Evolutionary conservation across 2,113 vertebrate species (phyloP).

Genomic region (Sclerurus mexicanus): DNA sequence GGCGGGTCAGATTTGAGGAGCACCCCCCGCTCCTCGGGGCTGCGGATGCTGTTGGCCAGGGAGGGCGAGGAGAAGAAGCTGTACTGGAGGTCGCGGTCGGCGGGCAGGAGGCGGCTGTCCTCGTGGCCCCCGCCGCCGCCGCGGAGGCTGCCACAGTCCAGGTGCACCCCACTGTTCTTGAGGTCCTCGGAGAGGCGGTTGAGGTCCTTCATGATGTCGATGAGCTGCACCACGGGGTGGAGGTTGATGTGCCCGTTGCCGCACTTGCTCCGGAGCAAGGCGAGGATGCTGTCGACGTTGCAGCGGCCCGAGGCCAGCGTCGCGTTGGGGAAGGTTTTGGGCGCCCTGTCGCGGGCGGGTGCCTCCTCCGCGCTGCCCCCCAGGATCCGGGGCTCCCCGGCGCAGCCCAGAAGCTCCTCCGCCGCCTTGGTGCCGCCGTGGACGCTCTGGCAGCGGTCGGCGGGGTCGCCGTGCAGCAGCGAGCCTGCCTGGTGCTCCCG

Average conservation of each 20-base stretch:
- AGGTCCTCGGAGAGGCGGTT: constrained; percentile 90
- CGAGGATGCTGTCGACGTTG: constrained; percentile 69
- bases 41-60: constrained; percentile 90
- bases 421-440: constrained; percentile 66
- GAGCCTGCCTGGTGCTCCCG: constrained; percentile 61
- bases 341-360: constrained; percentile 36
- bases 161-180: constrained; percentile 85
- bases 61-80: constrained; percentile 85
- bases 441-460: constrained; percentile 67
- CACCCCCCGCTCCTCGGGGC: constrained; percentile 80
- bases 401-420: constrained; percentile 63
- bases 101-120: constrained; percentile 58
- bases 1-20: constrained; percentile 68
- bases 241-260: constrained; percentile 82
- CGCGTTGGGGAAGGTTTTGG: constrained; percentile 71
- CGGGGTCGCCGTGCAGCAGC: constrained; percentile 75
- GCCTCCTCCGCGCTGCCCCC: constrained; percentile 58
- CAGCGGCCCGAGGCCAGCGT: constrained; percentile 68
- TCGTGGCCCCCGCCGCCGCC: constrained; percentile 43
- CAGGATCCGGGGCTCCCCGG: constrained; percentile 62
- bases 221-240: constrained; percentile 80
- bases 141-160: constrained; percentile 81
- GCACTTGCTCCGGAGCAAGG: constrained; percentile 71
- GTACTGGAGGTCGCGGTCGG: constrained; percentile 81
- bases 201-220: constrained; percentile 87